Conservation (phyloP, 1,140 invertebrate species). For the Zaprionus nigranus region DNA sequence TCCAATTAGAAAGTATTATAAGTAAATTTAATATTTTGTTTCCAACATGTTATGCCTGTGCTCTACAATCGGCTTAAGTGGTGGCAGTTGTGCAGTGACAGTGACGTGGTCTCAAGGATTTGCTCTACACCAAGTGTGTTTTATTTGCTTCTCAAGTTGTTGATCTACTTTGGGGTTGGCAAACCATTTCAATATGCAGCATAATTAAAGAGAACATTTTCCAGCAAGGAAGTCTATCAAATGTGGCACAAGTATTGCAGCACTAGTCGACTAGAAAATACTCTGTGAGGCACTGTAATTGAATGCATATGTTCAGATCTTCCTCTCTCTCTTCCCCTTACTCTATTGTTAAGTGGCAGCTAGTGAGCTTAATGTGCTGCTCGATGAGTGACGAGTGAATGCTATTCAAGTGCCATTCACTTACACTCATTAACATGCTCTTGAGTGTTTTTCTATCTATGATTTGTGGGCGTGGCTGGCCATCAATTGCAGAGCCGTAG, state of each 20-base stretch:
- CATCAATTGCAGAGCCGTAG: conserved; percentile 15
- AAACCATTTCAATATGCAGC: neutral
- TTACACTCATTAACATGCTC: conserved; percentile 23
- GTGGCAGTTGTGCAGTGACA: neutral
- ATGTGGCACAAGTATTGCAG: too few species aligned
- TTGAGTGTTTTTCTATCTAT: conserved; percentile 9
- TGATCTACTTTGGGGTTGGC: neutral
- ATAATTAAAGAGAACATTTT: neutral
- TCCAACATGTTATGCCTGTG: neutral
- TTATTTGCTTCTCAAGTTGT: neutral
- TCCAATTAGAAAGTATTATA: conserved; percentile 37
- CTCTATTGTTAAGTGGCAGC: neutral
- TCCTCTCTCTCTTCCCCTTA: too few species aligned
- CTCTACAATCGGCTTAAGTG: conserved; percentile 28
- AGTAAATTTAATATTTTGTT: conserved; percentile 13
- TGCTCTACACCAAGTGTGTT: neutral
- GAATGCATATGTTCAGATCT: too few species aligned
- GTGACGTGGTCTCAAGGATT: neutral
- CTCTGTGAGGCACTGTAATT: neutral
- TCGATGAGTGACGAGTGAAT: conserved; percentile 13
- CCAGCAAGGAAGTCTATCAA: neutral
- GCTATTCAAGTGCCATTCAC: conserved; percentile 20
- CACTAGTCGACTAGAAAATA: neutral
- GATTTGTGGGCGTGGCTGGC: conserved; percentile 1
- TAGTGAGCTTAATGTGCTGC: conserved; percentile 33